A percentile compares a stretch with the other conserved stretches of the same genome.
Evolutionary conservation across 2,113 vertebrate species (phyloP).

Genomic region (Tiliqua scincoides): DNA sequence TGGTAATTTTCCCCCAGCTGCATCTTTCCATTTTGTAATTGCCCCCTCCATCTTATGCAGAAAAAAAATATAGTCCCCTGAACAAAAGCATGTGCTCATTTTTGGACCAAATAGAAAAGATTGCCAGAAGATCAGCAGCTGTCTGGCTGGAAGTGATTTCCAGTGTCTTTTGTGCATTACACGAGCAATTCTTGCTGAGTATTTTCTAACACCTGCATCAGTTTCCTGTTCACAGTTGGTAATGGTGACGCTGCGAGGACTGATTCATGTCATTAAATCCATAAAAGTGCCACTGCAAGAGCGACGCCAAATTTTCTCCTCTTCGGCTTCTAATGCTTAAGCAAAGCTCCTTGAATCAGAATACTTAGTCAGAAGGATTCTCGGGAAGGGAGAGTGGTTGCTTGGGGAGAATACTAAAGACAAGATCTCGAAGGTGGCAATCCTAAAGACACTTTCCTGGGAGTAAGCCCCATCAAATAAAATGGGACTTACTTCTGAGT

Average conservation of each 20-base stretch:
- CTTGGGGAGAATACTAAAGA: conserved; percentile 24
- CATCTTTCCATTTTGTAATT: conserved; percentile 47
- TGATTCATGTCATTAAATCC: conserved; percentile 51
- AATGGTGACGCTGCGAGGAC: conserved; percentile 31
- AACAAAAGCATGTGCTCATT: conserved; percentile 61
- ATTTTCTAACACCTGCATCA: conserved; percentile 69
- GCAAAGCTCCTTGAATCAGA: neutral
- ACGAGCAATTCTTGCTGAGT: conserved; percentile 57
- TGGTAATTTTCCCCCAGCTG: conserved; percentile 60
- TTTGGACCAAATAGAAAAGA: conserved; percentile 56
- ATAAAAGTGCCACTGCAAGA: neutral
- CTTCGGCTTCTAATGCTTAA: neutral
- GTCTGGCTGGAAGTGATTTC: conserved; percentile 56
- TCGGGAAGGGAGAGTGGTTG: neutral
- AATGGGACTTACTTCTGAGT: neutral
- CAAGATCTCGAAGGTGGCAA: neutral
- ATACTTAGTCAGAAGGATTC: neutral
- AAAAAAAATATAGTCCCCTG: conserved; percentile 46
- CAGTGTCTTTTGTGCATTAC: conserved; percentile 58
- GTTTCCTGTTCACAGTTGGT: neutral
- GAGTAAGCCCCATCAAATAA: neutral
- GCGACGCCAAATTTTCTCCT: conserved; percentile 2
- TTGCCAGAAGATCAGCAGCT: conserved; percentile 66
- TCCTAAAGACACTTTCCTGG: neutral
- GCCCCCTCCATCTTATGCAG: conserved; percentile 21